Conservation (phyloP, 2,113 vertebrate species). For the Paedocypris sp. region DNA sequence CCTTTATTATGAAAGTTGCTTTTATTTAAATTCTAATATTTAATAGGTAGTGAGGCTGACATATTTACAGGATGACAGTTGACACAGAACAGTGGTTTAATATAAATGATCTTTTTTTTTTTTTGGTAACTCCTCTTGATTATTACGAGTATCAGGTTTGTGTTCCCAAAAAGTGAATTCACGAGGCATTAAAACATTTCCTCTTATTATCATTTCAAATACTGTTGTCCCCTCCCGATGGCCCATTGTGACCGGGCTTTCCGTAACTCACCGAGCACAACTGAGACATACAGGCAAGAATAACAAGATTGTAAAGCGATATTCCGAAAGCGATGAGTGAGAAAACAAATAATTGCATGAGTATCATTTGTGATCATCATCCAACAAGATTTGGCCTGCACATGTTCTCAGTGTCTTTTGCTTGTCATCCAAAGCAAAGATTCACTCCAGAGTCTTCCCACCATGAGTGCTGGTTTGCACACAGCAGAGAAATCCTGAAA, state of each 20-base stretch:
- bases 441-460: constrained; percentile 23
- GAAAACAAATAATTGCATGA: constrained; percentile 44
- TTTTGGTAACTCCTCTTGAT: constrained; percentile 9
- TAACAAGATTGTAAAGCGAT: constrained; percentile 32
- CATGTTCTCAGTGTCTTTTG: constrained; percentile 36
- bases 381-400: constrained; percentile 35
- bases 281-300: constrained; percentile 41
- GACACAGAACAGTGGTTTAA: constrained; percentile 9
- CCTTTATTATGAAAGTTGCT: no score
- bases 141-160: constrained; percentile 7
- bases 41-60: constrained; percentile 25
- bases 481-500: constrained; percentile 15
- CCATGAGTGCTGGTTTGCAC: constrained; percentile 35
- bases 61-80: constrained; percentile 20
- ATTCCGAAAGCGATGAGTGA: constrained; percentile 35
- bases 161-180: constrained; percentile 20
- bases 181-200: constrained; percentile 7
- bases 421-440: constrained; percentile 41
- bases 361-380: constrained; percentile 45
- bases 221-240: constrained; percentile 42
- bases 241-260: constrained; percentile 43
- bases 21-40: constrained; percentile 9
- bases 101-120: not conserved
- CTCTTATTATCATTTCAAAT: constrained; percentile 33
- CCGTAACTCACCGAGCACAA: constrained; percentile 29